Base-by-base conservation (phyloP, 2,888 invertebrate species). In the Morinoia aosen region DNA sequence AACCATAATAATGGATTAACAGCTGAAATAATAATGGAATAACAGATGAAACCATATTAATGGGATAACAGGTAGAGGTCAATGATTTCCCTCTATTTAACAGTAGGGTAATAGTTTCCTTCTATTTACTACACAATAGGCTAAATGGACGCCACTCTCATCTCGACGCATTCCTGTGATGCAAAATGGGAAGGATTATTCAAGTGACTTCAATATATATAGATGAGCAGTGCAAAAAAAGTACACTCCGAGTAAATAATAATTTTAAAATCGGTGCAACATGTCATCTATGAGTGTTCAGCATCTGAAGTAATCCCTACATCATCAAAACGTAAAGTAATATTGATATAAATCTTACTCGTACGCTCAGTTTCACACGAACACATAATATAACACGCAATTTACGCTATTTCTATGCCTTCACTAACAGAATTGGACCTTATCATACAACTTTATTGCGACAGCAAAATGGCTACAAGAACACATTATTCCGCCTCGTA, bases 391-490 rank as follows among this genome's bases (percentile, higher is more conserved):
- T 76, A 33, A 8, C 76, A 76, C 25, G 3, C 76, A 76, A 76
- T 76, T 33, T 76, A 33, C 33, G 8, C 76, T 76, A 76, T 25
- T 10, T 76, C 33, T 76, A 76, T 76, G 33, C 33, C 76, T 33
- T 33, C 33, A 76, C 76, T 76, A 76, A 48, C 48, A 48, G 48
- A 33, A 76, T 33, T 76, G 16, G 25, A 76, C 76, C 76, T 76
- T 76, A 76, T 19, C 76, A 76, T 76, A 76, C 19, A 76, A 76
- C 76, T 76, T 76, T 76, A 76, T 76, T 76, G 76, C 76, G 76
- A 76, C 76, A 76, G 76, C 76, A 76, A 76, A 76, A 76, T 76
- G 76, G 25, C 76, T 76, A 76, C 25, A 33, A 76, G 8, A 76
- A 19, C 76, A 76, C 76, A 19, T 76, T 76, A 0, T 33, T 33